These are phyloP conservation scores for Tribolium madens DNA, from an alignment of 1,140 invertebrate genomes.

Conservation along the genomic window DNA sequence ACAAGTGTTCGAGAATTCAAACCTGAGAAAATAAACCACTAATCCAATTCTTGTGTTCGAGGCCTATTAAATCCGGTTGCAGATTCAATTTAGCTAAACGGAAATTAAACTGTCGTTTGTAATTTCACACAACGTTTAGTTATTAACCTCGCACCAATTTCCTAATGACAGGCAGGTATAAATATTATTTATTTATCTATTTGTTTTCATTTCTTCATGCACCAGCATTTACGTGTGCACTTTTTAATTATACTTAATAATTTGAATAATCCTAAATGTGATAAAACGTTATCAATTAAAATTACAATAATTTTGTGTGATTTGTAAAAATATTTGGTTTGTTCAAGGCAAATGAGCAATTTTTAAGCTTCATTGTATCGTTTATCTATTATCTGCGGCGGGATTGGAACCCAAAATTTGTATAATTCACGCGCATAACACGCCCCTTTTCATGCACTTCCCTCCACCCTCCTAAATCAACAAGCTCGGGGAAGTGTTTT, in stretches of 20 bases:
- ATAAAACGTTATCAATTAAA: too few relatives aligned
- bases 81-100: constrained; percentile 39
- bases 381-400: constrained; percentile 40
- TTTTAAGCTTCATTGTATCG: neutral
- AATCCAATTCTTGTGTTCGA: constrained; percentile 36
- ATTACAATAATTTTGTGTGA: neutral
- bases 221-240: too few relatives aligned
- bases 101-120: constrained; percentile 33
- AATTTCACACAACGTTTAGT: constrained; percentile 32
- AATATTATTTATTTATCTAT: too few relatives aligned
- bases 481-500: constrained; percentile 54
- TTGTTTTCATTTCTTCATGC: too few relatives aligned
- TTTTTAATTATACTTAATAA: too few relatives aligned
- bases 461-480: constrained; percentile 53
- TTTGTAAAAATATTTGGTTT: neutral
- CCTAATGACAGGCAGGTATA: neutral
- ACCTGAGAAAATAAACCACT: constrained; percentile 39
- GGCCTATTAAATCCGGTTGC: constrained; percentile 29
- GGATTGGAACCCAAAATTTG: constrained; percentile 46
- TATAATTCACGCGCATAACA: constrained; percentile 51
- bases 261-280: too few relatives aligned
- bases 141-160: constrained; percentile 2
- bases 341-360: neutral
- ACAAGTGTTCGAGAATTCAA: constrained; percentile 54
- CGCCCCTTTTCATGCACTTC: constrained; percentile 44